A percentile compares a stretch with the other conserved stretches of the same genome.
These are phyloP conservation scores for Orussus abietinus DNA, from an alignment of 1,140 invertebrate species.

Conservation along the genomic window DNA sequence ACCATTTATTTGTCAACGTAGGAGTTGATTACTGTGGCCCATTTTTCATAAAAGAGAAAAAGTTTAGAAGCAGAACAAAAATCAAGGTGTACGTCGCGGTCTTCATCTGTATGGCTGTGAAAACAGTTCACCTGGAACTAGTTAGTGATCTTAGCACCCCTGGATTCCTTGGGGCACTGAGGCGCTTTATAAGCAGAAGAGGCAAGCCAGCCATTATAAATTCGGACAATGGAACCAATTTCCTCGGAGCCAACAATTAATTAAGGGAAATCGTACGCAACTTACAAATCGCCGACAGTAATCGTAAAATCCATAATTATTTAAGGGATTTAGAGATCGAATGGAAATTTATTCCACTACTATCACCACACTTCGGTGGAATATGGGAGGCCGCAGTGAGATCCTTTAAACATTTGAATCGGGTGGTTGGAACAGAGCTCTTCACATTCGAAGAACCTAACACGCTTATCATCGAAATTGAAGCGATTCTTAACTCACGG, in stretches of 20 bases:
- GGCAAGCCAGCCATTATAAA: slow-evolving; percentile 20
- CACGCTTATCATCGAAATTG: slow-evolving; percentile 19
- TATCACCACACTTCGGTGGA: slow-evolving; percentile 35
- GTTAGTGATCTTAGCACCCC: slow-evolving; percentile 28
- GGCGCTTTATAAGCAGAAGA: slow-evolving; percentile 25
- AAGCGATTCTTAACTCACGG: slow-evolving; percentile 28
- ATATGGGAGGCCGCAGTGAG: slow-evolving; percentile 32
- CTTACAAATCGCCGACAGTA: slow-evolving; percentile 2
- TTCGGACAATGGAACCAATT: slow-evolving; percentile 40
- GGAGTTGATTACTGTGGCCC: slow-evolving; percentile 38
- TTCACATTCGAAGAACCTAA: slow-evolving; percentile 21
- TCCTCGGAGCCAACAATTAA: slow-evolving; percentile 30
- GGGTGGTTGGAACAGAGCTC: slow-evolving; percentile 12
- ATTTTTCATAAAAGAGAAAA: slow-evolving; percentile 27
- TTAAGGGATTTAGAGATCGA: slow-evolving; percentile 4
- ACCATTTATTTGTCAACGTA: slow-evolving; percentile 24
- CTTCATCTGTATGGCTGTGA: slow-evolving; percentile 11
- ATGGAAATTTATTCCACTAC: slow-evolving; percentile 37
- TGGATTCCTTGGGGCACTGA: slow-evolving; percentile 25
- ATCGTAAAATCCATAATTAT: background rate
- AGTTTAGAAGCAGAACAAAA: slow-evolving; percentile 12
- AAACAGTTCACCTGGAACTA: slow-evolving; percentile 35
- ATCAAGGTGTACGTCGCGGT: slow-evolving; percentile 11
- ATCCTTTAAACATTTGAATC: slow-evolving; percentile 19
- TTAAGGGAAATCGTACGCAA: slow-evolving; percentile 18